A percentile compares a stretch with the other conserved stretches of the same genome.
Evolutionary conservation across 2,113 vertebrate species (phyloP).

Genomic region (Bos javanicus): DNA sequence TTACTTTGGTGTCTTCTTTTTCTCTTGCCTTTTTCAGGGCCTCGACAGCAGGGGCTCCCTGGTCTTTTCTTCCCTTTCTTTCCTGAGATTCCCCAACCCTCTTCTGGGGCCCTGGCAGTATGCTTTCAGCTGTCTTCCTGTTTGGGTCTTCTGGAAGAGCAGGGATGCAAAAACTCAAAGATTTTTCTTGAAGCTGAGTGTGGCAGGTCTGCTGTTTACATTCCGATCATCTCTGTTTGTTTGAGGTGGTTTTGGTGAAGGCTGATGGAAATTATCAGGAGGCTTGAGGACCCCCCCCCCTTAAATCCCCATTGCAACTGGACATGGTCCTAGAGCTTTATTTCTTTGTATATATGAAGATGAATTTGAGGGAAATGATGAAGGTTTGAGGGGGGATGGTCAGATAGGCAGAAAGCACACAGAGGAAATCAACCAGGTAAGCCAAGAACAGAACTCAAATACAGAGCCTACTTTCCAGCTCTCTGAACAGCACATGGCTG

Average conservation of each 20-base stretch:
- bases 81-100: background rate
- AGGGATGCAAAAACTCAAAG: background rate
- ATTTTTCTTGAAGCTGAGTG: background rate
- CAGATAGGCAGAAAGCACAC: background rate
- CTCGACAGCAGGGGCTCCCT: background rate
- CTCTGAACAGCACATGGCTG: background rate
- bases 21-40: background rate
- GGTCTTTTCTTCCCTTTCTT: background rate
- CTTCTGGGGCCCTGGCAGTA: background rate
- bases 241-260: background rate
- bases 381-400: background rate
- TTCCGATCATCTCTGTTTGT: background rate
- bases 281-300: background rate
- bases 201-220: background rate
- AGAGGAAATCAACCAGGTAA: background rate
- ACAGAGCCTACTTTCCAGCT: background rate
- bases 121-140: background rate
- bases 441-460: background rate
- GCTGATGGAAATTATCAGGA: background rate
- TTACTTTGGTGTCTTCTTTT: background rate
- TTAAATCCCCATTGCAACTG: accelerated
- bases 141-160: background rate
- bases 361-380: background rate
- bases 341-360: background rate
- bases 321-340: background rate